phyloP scores from a whole-genome alignment of 2,113 vertebrate species.

The Odontophorus gujanensis region DNA sequence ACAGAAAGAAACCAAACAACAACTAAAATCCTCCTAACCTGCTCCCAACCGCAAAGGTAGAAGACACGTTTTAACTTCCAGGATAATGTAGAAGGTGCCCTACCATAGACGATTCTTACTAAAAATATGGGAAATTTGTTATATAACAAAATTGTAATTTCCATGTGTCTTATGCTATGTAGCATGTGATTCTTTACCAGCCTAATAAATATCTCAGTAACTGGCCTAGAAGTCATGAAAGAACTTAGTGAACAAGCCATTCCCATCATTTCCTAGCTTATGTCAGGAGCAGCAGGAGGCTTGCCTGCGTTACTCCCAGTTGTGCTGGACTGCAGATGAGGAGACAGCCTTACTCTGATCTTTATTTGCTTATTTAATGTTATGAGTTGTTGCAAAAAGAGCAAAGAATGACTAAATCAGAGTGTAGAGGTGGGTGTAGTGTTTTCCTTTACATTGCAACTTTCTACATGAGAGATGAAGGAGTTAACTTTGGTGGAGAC shows the following conservation, averaged over 20 bases:
- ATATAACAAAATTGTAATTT: background rate
- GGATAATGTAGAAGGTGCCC: background rate
- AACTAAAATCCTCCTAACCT: background rate
- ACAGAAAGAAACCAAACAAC: background rate
- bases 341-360: background rate
- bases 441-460: background rate
- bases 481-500: background rate
- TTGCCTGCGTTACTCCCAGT: background rate
- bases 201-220: no score
- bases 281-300: no score
- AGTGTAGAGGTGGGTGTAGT: no score
- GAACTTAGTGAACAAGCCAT: fast-evolving
- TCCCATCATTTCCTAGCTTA: no score
- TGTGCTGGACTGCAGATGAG: background rate
- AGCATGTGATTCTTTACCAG: background rate
- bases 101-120: background rate
- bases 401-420: background rate
- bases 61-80: background rate
- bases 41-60: background rate
- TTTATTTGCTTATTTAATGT: background rate
- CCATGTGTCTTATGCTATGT: background rate
- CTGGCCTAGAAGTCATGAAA: background rate
- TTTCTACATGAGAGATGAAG: background rate
- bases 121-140: background rate
- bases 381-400: background rate